Evolutionary conservation across 2,797 vertebrate genomes (phyloP), one percentile per base, ranked within the genome.

Genomic region (Kryptopterus vitreolus): DNA sequence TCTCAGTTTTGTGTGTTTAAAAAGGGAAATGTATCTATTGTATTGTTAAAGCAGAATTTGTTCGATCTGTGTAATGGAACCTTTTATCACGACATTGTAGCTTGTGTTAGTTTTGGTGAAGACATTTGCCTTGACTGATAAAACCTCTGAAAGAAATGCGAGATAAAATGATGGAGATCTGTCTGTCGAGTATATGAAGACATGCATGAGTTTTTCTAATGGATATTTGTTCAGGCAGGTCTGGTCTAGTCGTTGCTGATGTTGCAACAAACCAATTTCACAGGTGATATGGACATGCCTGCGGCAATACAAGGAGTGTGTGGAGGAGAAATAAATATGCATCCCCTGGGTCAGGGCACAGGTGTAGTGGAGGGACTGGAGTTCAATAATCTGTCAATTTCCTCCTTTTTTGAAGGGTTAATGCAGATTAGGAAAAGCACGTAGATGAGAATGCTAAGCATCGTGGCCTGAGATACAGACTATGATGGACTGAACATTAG

Each of bases 401-500:
- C 48, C 46, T 15, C 15, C 48, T 71, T 77, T 7, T 15, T 48
- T 10, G 63, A 81, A 81, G 1, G 33, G 20, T 24, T 55, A 62
- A 43, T 69, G 53, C 55, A 61, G 65, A 29, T 10, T 33, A 46
- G 35, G 53, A 48, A 31, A 62, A 65, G 33, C 38, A 15, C 3
- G 11, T 48, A 10, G 69, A 29, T 1, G 24, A 63, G 84, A 88
- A 83, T 77, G 79, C 78, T 81, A 50, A 81, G 38, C 77, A 87
- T n/a, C n/a, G n/a, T n/a, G n/a, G n/a, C n/a, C n/a, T 78, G n/a
- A n/a, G n/a, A n/a, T n/a, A n/a, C n/a, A n/a, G n/a, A n/a, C n/a
- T 86, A 82, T 86, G 85, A 84, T 83, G 71, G 83, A 79, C 68
- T 85, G 86, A 85, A 87, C 87, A 87, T 90, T 88, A 86, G 84